Evolutionary conservation across 2,113 vertebrate species (phyloP).

Genomic region (Cairina moschata): DNA sequence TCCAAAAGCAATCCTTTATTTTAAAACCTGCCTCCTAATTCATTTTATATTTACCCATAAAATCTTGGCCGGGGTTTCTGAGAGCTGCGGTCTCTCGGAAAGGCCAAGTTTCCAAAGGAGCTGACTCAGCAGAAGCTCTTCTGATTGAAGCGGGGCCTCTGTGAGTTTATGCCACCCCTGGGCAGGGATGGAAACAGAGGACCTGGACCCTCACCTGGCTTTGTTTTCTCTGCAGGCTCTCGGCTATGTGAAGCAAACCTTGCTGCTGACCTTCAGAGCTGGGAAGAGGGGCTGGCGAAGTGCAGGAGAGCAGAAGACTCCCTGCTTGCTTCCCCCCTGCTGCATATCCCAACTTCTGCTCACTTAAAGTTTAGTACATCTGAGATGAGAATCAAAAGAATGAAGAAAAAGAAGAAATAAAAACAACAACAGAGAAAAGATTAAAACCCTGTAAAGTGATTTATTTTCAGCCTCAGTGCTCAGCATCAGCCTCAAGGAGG

Average conservation of each 20-base stretch:
- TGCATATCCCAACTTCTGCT: background rate
- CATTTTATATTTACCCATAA: constrained; percentile 41
- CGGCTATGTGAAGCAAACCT: background rate
- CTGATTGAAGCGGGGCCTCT: background rate
- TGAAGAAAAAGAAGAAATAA: background rate
- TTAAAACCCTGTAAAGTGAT: background rate
- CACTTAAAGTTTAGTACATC: constrained; percentile 3
- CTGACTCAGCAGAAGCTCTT: constrained; percentile 59
- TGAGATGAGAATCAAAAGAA: background rate
- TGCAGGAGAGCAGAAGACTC: background rate
- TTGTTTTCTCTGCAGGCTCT: background rate
- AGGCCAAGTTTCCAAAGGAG: constrained; percentile 22
- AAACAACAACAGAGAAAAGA: background rate
- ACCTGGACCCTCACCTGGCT: background rate
- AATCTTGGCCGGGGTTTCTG: background rate
- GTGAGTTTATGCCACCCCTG: background rate
- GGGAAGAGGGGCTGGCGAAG: background rate
- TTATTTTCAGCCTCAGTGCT: constrained; percentile 26
- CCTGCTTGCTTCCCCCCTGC: background rate
- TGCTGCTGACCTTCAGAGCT: background rate
- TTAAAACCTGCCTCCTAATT: constrained; percentile 37
- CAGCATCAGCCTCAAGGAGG: background rate
- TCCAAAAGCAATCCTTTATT: constrained; percentile 38
- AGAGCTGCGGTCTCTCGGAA: background rate
- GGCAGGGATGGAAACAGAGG: background rate